A percentile compares a stretch with the other conserved stretches of the same genome.
Conservation (phyloP, 2,888 invertebrate species). For the Brachyptera risi region DNA sequence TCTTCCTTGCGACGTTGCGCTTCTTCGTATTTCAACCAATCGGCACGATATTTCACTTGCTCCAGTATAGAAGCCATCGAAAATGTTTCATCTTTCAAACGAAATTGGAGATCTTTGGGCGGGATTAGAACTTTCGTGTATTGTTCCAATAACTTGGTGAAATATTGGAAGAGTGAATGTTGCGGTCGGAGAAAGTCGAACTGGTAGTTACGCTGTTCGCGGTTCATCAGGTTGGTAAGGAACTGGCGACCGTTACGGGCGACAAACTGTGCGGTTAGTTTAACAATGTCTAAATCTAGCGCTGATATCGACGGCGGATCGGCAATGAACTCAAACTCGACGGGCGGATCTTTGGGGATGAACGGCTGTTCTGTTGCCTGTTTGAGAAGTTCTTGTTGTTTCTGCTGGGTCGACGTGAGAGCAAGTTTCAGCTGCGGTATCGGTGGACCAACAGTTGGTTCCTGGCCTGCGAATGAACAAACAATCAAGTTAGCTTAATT, state of each 20-base stretch:
- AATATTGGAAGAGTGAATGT: conserved; percentile 97
- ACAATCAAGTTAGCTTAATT: conserved; percentile 1
- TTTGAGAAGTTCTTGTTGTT: conserved; percentile 82
- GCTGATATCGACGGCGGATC: conserved; percentile 99
- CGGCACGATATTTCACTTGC: conserved; percentile 90
- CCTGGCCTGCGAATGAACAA: conserved; percentile 42
- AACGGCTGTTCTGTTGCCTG: conserved; percentile 77
- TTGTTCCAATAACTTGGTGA: conserved; percentile 95
- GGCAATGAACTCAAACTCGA: conserved; percentile 89
- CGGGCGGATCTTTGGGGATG: conserved; percentile 86
- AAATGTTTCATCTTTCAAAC: conserved; percentile 72
- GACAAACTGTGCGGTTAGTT: conserved; percentile 97
- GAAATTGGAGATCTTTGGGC: conserved; percentile 81
- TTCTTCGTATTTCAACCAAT: conserved; percentile 95
- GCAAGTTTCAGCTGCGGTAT: conserved; percentile 45
- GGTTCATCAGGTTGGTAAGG: conserved; percentile 95
- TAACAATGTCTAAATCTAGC: conserved; percentile 95
- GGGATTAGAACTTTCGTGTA: conserved; percentile 97
- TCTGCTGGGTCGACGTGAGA: conserved; percentile 73
- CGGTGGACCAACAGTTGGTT: conserved; percentile 41
- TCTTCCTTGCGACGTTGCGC: conserved; percentile 89
- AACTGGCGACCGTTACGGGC: conserved; percentile 98
- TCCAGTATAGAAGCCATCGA: conserved; percentile 67
- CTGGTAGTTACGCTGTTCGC: conserved; percentile 96
- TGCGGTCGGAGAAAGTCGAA: conserved; percentile 98